Conservation (phyloP, 2,113 vertebrate species). For the Halichoeres trimaculatus region DNA sequence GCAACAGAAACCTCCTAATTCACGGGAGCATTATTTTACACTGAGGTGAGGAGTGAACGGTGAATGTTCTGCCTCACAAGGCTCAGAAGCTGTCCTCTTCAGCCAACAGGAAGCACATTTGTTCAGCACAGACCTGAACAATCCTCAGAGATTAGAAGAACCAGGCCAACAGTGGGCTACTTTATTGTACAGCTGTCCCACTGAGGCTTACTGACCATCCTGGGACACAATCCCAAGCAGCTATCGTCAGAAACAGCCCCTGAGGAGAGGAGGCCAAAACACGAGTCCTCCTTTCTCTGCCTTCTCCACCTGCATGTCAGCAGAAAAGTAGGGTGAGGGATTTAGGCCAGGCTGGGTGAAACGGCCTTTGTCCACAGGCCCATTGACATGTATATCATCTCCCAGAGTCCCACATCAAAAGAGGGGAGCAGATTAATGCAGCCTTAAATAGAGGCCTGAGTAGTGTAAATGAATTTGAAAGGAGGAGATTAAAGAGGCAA, state of each 20-base stretch:
- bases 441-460: constrained; percentile 46
- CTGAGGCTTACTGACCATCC: constrained; percentile 41
- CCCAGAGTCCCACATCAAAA: constrained; percentile 73
- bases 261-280: constrained; percentile 43
- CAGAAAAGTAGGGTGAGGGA: constrained; percentile 62
- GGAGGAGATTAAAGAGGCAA: constrained; percentile 67
- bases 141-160: constrained; percentile 26
- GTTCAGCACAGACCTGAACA: constrained; percentile 44
- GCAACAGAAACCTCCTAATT: constrained; percentile 54
- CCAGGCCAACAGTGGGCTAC: constrained; percentile 15
- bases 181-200: constrained; percentile 57
- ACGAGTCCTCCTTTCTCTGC: constrained; percentile 60
- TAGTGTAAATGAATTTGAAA: constrained; percentile 60
- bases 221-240: constrained; percentile 32
- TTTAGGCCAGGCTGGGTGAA: constrained; percentile 72
- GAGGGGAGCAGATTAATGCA: constrained; percentile 41
- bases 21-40: constrained; percentile 20
- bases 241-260: constrained; percentile 19
- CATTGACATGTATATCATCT: constrained; percentile 86
- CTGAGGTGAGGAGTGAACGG: constrained; percentile 30
- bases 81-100: constrained; percentile 25
- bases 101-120: constrained; percentile 50
- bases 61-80: constrained; percentile 58
- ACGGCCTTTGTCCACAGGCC: constrained; percentile 76
- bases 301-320: constrained; percentile 76